A percentile compares a stretch with the other conserved stretches of the same genome.
Conservation (phyloP, 2,888 invertebrate genomes). For the Bhutanitis thaidina region DNA sequence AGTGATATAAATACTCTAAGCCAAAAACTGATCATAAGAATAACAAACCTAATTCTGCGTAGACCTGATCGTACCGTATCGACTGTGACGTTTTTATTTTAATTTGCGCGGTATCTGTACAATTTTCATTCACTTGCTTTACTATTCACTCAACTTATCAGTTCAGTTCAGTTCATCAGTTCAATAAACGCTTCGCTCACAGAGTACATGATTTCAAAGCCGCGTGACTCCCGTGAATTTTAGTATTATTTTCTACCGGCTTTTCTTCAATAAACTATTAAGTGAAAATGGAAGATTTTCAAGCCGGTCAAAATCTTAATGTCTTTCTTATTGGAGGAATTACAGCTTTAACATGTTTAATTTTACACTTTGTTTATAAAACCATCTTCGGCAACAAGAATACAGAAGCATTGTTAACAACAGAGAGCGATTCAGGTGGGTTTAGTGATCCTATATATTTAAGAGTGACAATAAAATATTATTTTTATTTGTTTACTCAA, state of each 20-base stretch:
- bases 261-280: conserved; percentile 46
- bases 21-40: no score
- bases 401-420: conserved; percentile 56
- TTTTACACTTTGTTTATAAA: conserved; percentile 63
- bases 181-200: conserved; percentile 21
- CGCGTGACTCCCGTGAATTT: conserved; percentile 58
- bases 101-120: conserved; percentile 5
- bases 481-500: no score
- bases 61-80: conserved; percentile 5
- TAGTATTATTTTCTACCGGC: conserved; percentile 26
- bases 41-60: no score
- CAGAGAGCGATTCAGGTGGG: conserved; percentile 61
- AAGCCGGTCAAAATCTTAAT: conserved; percentile 56
- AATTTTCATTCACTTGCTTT: conserved; percentile 13
- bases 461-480: no score
- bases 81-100: no score
- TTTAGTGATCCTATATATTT: no score
- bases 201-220: conserved; percentile 35
- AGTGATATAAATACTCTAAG: no score
- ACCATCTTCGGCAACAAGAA: conserved; percentile 55
- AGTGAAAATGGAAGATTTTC: conserved; percentile 69
- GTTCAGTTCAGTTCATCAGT: conserved; percentile 29
- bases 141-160: conserved; percentile 2
- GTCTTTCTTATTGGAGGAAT: conserved; percentile 47
- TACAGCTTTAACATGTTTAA: conserved; percentile 53